Percentiles rank a stretch among this genome's conserved stretches.
Conservation (phyloP, 2,113 vertebrate species). For the Colistium nudipinnis region DNA sequence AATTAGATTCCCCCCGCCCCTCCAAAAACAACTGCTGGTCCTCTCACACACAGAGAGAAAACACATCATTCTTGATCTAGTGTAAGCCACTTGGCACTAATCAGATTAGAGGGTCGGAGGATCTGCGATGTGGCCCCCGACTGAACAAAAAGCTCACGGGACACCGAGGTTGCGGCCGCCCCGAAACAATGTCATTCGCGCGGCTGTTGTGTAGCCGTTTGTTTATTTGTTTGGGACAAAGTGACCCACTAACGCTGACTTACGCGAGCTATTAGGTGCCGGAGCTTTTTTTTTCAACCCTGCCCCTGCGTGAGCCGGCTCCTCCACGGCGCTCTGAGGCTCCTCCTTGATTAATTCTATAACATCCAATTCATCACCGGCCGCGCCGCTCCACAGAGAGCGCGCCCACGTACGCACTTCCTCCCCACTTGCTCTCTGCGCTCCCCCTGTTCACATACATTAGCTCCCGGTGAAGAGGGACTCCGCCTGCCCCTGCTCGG, state of each 20-base stretch:
- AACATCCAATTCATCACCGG: slow-evolving; percentile 46
- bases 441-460: slow-evolving; percentile 63
- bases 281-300: slow-evolving; percentile 50
- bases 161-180: neutral
- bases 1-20: slow-evolving; percentile 23
- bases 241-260: slow-evolving; percentile 56
- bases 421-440: slow-evolving; percentile 42
- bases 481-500: slow-evolving; percentile 47
- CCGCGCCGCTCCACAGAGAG: slow-evolving; percentile 24
- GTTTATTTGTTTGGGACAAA: slow-evolving; percentile 53
- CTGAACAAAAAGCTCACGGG: slow-evolving; percentile 8
- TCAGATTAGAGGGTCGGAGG: slow-evolving; percentile 26
- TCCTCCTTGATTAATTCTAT: slow-evolving; percentile 40
- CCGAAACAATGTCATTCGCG: slow-evolving; percentile 45
- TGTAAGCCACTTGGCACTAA: slow-evolving; percentile 25
- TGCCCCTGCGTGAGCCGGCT: slow-evolving; percentile 32
- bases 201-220: slow-evolving; percentile 25
- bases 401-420: slow-evolving; percentile 13
- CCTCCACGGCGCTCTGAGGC: slow-evolving; percentile 23
- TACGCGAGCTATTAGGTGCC: slow-evolving; percentile 60
- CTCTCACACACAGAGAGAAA: slow-evolving; percentile 22
- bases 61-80: slow-evolving; percentile 35
- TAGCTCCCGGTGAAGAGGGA: slow-evolving; percentile 65
- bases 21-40: slow-evolving; percentile 10
- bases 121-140: slow-evolving; percentile 14